Conservation (phyloP, 1,140 invertebrate species). For the Hetaerina americana region DNA sequence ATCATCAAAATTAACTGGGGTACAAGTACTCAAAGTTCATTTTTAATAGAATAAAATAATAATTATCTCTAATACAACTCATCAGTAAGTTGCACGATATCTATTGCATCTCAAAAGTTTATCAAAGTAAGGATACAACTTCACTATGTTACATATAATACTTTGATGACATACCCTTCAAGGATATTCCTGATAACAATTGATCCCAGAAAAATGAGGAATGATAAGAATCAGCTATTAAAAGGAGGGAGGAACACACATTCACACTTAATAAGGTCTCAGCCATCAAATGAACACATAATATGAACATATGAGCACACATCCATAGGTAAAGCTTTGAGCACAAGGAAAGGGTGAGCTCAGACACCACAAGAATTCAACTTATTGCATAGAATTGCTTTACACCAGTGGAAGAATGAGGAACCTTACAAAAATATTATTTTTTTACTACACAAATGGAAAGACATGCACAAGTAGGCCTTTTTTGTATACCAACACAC, state of each 20-base stretch:
- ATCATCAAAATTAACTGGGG: neutral
- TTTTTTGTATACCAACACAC: constrained; percentile 2
- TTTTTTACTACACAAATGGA: constrained; percentile 5
- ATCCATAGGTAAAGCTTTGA: constrained; percentile 5
- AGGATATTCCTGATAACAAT: neutral
- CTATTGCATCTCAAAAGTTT: neutral
- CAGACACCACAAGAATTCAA: neutral
- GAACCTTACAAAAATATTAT: neutral
- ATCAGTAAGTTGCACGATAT: neutral
- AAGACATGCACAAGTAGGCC: constrained; percentile 8
- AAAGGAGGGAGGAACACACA: neutral
- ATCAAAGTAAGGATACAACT: neutral
- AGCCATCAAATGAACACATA: neutral
- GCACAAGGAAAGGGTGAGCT: constrained; percentile 1
- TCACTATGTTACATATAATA: constrained; percentile 1
- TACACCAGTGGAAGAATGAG: constrained; percentile 2
- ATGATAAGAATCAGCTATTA: neutral
- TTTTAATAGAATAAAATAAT: neutral
- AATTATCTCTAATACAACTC: constrained; percentile 4
- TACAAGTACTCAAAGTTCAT: neutral
- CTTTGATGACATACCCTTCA: neutral
- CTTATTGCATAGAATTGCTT: constrained; percentile 8
- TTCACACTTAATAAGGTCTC: neutral
- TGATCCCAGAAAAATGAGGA: neutral
- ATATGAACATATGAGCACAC: constrained; percentile 1